A percentile compares a stretch with the other conserved stretches of the same genome.
phyloP scores from a whole-genome alignment of 2,888 invertebrate species.

The Frankliniella fusca region DNA sequence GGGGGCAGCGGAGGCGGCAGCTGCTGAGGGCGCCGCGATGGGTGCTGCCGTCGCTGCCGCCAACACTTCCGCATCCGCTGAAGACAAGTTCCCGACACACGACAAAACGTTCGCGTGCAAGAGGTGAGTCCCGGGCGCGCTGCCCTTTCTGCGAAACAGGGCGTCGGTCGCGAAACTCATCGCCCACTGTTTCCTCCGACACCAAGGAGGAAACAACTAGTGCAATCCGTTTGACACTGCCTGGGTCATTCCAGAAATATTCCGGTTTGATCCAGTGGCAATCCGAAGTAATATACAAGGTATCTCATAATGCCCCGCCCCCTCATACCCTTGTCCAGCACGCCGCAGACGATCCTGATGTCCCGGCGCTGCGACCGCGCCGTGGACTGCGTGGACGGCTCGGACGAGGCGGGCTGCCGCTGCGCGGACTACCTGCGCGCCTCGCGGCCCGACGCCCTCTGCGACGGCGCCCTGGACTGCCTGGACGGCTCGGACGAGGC shows the following conservation, averaged over 20 bases:
- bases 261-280: no score
- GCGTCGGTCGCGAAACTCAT: no score
- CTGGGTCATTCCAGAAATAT: no score
- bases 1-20: not conserved
- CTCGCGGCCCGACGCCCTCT: slow-evolving; percentile 56
- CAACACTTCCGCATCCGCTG: not conserved
- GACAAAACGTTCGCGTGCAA: slow-evolving; percentile 48
- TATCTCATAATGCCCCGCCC: no score
- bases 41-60: not conserved
- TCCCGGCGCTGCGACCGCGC: slow-evolving; percentile 62
- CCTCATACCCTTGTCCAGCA: slow-evolving; percentile 50
- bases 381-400: slow-evolving; percentile 76
- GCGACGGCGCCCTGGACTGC: slow-evolving; percentile 72
- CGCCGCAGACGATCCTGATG: slow-evolving; percentile 60
- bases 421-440: slow-evolving; percentile 65
- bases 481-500: slow-evolving; percentile 69
- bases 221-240: no score
- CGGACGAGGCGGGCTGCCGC: slow-evolving; percentile 69
- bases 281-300: no score
- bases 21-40: no score
- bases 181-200: no score
- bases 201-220: no score
- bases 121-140: slow-evolving; percentile 45
- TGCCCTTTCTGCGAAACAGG: no score
- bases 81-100: not conserved